Evolutionary conservation across 2,113 vertebrate species (phyloP).

Genomic region (Hystrix brachyura): DNA sequence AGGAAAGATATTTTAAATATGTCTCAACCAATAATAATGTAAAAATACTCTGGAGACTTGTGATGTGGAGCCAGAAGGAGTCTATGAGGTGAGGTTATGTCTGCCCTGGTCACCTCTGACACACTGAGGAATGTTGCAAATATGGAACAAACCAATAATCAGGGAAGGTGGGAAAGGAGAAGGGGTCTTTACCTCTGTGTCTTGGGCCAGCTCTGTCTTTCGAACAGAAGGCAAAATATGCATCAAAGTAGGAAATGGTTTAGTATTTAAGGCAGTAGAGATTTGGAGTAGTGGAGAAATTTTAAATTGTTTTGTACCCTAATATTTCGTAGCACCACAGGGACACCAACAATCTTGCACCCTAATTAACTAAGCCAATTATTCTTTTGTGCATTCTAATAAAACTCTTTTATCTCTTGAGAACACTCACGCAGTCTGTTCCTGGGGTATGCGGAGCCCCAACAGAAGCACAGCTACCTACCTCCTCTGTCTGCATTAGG

Average conservation of each 20-base stretch:
- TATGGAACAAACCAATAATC: slow-evolving; percentile 69
- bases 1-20: slow-evolving; percentile 83
- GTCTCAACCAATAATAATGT: slow-evolving; percentile 77
- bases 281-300: not conserved
- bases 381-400: not conserved
- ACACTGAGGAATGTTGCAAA: slow-evolving; percentile 65
- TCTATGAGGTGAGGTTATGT: slow-evolving; percentile 81
- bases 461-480: not conserved
- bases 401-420: slow-evolving; percentile 1
- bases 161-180: slow-evolving; percentile 13
- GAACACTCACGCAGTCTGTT: not conserved
- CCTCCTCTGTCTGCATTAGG: not conserved
- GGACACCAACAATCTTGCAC: not conserved
- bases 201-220: not conserved
- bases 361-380: not conserved
- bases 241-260: slow-evolving; percentile 3
- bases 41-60: slow-evolving; percentile 78
- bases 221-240: slow-evolving; percentile 13
- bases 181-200: not conserved
- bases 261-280: not conserved
- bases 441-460: fast-evolving
- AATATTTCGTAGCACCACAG: not conserved
- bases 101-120: slow-evolving; percentile 67
- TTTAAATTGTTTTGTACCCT: not conserved
- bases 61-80: slow-evolving; percentile 78